Evolutionary conservation across 2,797 vertebrate genomes (phyloP), one percentile per base, ranked within the genome.

Genomic region (Gymnoscopelus braueri): DNA sequence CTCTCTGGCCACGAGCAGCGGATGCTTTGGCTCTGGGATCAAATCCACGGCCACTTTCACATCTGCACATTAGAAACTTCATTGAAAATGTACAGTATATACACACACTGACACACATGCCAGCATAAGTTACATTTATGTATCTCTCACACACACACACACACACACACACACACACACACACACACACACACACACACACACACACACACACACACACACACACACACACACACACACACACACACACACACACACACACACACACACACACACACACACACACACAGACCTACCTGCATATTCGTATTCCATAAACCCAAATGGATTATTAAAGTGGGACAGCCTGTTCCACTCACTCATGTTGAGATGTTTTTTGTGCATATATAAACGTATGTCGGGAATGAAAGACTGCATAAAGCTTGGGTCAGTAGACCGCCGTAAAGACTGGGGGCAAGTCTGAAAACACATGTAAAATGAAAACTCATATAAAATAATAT

Each of bases 261-360:
- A 29, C 24, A 29, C 2, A 57, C 9, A 66, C 54, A 23, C 14
- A 50, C 39, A 51, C 12, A 55, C 35, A 63, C 2, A 57, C 9
- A 66, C 54, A 23, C 14, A 50, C 39, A 51, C 12, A 55, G 24
- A 63, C 6, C 81, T 82, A 98, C 96, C 0, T 8, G 90, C 84
- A 29, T 93, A 91, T 1, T 91, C 90, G 79, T 90, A 95, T 24
- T 89, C 92, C 96, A 97, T 96, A 75, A 97, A 98, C 52, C 97
- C 96, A 60, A 87, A 98, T 0, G 95, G 96, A 0, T 94, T 95
- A 12, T 85, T 71, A 29, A 97, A 98, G 71, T 97, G 96, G 4
- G 95, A 92, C 5, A 98, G 89, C 3, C 95, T 87, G 15, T 93
- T 84, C 96, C 96, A 97, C 74, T 97, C 95, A 0, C 84, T 92